Conservation (phyloP, 2,797 vertebrate genomes). For the Coracias cyanogaster region DNA sequence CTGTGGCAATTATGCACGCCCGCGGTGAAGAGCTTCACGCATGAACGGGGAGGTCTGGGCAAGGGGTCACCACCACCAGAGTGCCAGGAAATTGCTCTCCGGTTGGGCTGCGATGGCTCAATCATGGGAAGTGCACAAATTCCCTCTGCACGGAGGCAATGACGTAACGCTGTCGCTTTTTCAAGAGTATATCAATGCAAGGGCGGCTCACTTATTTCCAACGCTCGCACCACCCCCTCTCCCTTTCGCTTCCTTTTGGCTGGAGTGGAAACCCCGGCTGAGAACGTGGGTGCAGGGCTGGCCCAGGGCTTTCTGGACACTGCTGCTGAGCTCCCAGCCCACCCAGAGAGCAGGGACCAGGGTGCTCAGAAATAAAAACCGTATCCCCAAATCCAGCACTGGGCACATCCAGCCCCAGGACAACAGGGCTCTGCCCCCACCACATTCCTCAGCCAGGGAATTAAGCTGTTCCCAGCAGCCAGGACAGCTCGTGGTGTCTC, state of each 20-base stretch:
- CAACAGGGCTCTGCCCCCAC: neutral
- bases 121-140: neutral
- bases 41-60: neutral
- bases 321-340: rapidly evolving
- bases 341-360: rapidly evolving
- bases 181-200: neutral
- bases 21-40: neutral
- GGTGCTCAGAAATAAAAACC: rapidly evolving
- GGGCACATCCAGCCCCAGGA: neutral
- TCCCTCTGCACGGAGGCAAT: neutral
- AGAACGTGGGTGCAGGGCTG: rapidly evolving
- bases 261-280: rapidly evolving
- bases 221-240: neutral
- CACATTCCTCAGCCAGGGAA: rapidly evolving
- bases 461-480: rapidly evolving
- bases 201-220: neutral
- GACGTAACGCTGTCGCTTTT: neutral
- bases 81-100: constrained; percentile 4
- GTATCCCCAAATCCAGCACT: neutral
- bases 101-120: neutral
- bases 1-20: rapidly evolving
- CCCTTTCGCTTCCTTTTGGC: neutral
- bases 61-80: neutral
- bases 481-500: rapidly evolving
- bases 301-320: neutral